Base-by-base conservation (phyloP, 2,888 invertebrate genomes). In the Drosophila birchii region DNA sequence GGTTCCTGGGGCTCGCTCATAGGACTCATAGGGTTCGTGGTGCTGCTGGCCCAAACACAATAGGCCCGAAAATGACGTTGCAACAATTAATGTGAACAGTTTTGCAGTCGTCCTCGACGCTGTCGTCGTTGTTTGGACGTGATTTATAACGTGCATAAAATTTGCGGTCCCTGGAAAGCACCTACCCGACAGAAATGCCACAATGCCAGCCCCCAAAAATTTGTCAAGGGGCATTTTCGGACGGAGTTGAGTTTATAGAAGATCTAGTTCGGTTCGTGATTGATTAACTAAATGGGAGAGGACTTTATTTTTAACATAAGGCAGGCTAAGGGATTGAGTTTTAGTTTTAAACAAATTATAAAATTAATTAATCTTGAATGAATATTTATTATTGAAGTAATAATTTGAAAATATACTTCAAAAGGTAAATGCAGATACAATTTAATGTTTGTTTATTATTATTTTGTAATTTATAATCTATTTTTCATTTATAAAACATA, bases 51-150 rank as follows among this genome's bases (percentile, higher is more conserved):
- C 68, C 51, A 41, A 70, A 69, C 68, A 84, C 89, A 84, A 84
- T 84, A 84, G 84, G 84, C 84, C 89, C 88, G 66, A 88, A 88
- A 89, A 89, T 89, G 90, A 89, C 90, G 88, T 89, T 86, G 86
- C 86, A 86, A 89, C 86, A 89, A 86, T 89, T 89, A 86, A 86
- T 86, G 90, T 80, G 86, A 86, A 83, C 84, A 86, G 88, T 86
- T 89, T 80, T 80, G 76, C 82, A 80, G 77, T 86, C 85, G 81
- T 75, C 66, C 73, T 70, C 67, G 81, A 32, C 54, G 84, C 70
- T 58, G 84, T 59, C 53, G 79, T 69, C 72, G 73, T 78, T 60
- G 66, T 79, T 67, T 58, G 68, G 47, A 41, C 67, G 84, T 86
- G 90, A 86, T 86, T 86, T 86, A 86, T 89, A 83, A 80, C 86